These are phyloP conservation scores for Virgularia gustaviana DNA, from an alignment of 92 coral and sea anemone genomes.

Conservation along the genomic window DNA sequence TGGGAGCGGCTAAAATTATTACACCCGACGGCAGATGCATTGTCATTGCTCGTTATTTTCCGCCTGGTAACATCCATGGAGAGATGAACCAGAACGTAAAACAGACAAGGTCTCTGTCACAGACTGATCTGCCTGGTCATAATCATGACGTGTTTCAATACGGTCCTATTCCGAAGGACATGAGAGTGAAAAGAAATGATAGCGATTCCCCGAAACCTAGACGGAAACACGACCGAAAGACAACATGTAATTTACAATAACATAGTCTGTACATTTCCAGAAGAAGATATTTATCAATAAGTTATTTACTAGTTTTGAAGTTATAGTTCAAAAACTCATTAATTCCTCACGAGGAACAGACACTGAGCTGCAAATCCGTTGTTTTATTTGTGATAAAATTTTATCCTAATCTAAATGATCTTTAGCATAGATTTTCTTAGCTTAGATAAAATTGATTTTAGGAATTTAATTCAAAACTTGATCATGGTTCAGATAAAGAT, in stretches of 20 bases:
- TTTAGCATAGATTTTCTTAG: no score
- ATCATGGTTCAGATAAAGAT: no score
- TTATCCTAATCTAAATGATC: no score
- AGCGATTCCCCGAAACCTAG: neutral
- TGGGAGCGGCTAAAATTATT: conserved; percentile 32
- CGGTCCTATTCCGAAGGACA: conserved; percentile 21
- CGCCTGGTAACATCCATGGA: conserved; percentile 27
- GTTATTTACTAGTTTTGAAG: no score
- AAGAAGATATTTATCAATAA: no score
- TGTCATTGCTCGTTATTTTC: conserved; percentile 34
- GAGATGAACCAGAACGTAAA: conserved; percentile 23
- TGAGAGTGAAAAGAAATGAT: neutral
- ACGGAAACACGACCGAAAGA: conserved; percentile 16
- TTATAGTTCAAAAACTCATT: no score
- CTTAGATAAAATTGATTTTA: no score
- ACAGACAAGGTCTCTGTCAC: conserved; percentile 21
- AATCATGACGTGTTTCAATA: conserved; percentile 35
- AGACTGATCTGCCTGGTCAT: conserved; percentile 31
- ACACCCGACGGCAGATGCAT: conserved; percentile 31
- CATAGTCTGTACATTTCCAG: no score
- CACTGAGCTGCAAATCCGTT: no score
- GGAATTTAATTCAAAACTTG: no score
- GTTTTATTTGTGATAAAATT: no score
- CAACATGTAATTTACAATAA: conserved; percentile 19
- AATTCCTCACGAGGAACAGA: no score